A percentile compares a stretch with the other conserved stretches of the same genome.
phyloP scores from a whole-genome alignment of 2,113 vertebrate genomes.

The Paramormyrops kingsleyae region DNA sequence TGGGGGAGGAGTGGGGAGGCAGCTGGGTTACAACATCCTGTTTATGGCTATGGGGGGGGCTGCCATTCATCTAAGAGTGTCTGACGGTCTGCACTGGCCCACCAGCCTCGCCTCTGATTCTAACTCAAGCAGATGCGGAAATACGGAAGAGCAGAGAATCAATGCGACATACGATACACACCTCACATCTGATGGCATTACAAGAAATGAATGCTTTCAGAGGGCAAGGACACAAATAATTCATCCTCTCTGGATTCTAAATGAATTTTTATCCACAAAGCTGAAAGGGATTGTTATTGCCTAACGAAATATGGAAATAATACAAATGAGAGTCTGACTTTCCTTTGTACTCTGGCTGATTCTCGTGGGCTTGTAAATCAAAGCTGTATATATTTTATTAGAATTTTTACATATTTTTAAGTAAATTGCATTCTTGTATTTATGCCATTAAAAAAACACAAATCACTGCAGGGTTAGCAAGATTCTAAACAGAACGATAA shows the following conservation, averaged over 20 bases:
- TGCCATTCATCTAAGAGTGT: background rate
- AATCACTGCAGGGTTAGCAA: background rate
- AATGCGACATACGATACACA: background rate
- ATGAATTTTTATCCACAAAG: background rate
- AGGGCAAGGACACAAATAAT: background rate
- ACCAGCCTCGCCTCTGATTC: background rate
- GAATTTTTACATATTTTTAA: background rate
- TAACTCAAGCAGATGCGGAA: background rate
- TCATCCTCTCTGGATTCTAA: background rate
- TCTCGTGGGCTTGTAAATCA: background rate
- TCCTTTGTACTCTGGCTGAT: background rate
- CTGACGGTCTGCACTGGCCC: background rate
- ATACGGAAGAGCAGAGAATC: background rate
- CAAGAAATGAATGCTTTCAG: background rate
- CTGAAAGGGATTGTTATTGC: background rate
- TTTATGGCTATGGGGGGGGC: background rate
- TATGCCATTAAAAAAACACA: background rate
- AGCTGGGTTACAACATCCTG: too few relatives aligned
- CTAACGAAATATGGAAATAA: background rate
- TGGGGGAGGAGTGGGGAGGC: constrained; percentile 41
- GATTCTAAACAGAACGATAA: background rate
- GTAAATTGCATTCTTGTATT: background rate
- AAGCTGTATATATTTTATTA: background rate
- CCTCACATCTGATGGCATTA: background rate
- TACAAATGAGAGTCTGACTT: background rate